Conservation (phyloP, 2,888 invertebrate genomes). For the Cordilura impudica region DNA sequence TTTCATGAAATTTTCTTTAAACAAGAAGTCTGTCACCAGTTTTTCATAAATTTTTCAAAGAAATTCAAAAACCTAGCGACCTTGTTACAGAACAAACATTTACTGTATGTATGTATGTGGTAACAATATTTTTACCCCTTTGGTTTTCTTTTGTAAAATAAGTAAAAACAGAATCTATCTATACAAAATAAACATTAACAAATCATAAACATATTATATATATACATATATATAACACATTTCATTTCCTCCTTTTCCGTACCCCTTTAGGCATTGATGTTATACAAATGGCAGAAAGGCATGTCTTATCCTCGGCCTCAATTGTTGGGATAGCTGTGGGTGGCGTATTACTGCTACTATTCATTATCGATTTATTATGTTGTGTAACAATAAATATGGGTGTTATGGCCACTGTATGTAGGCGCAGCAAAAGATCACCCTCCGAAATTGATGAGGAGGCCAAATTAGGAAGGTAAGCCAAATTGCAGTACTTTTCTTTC, state of each 20-base stretch:
- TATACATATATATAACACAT: no score
- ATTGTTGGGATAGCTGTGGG: conserved; percentile 92
- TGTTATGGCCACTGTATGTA: conserved; percentile 84
- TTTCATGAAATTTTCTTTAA: conserved; percentile 50
- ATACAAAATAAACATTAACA: conserved; percentile 14
- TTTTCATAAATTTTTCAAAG: conserved; percentile 12
- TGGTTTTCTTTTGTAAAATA: neutral
- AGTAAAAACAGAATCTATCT: no score
- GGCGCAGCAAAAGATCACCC: conserved; percentile 77
- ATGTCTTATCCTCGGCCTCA: conserved; percentile 79
- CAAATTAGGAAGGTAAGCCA: conserved; percentile 89
- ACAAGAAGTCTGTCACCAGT: conserved; percentile 1
- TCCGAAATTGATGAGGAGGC: conserved; percentile 86
- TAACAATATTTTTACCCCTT: conserved; percentile 19
- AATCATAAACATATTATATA: conserved; percentile 15
- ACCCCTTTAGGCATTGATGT: conserved; percentile 74
- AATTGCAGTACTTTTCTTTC: neutral
- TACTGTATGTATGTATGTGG: no score
- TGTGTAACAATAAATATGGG: conserved; percentile 83
- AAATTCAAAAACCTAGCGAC: conserved; percentile 37
- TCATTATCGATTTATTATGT: conserved; percentile 92
- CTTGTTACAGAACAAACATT: conserved; percentile 22
- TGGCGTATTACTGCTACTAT: conserved; percentile 87
- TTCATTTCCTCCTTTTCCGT: neutral
- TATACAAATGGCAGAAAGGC: conserved; percentile 75